A percentile compares a stretch with the other conserved stretches of the same genome.
Conservation (phyloP, 2,113 vertebrate species). For the Apodemus sylvaticus region DNA sequence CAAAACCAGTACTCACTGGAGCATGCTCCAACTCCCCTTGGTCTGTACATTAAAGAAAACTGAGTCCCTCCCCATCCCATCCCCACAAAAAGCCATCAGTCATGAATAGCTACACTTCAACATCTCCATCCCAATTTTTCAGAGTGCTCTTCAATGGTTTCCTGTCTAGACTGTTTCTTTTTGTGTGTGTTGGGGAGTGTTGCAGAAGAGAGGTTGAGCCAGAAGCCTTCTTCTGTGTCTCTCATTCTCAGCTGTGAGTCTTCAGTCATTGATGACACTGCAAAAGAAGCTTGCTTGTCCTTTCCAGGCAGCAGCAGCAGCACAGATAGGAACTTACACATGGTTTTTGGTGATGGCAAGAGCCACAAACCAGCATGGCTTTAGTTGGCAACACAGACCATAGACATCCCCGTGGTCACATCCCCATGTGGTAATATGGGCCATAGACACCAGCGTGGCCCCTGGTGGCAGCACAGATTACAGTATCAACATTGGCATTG, state of each 20-base stretch:
- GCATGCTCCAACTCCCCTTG: not conserved
- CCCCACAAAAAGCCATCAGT: not conserved
- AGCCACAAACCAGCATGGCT: not conserved
- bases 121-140: not conserved
- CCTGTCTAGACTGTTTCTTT: not conserved
- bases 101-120: not conserved
- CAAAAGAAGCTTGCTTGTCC: not conserved
- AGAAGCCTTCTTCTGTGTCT: not conserved
- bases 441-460: not conserved
- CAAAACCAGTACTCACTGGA: not conserved
- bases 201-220: not conserved
- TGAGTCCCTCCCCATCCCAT: not conserved
- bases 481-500: not conserved
- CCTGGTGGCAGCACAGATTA: not conserved
- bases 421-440: not conserved
- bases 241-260: not conserved
- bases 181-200: not conserved
- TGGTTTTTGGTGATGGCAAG: not conserved
- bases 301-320: not conserved
- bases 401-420: not conserved
- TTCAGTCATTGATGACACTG: not conserved
- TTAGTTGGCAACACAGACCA: not conserved
- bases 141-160: not conserved
- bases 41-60: not conserved
- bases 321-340: not conserved